Conservation (phyloP, 2,113 vertebrate genomes). For the Halcyon malimbica region DNA sequence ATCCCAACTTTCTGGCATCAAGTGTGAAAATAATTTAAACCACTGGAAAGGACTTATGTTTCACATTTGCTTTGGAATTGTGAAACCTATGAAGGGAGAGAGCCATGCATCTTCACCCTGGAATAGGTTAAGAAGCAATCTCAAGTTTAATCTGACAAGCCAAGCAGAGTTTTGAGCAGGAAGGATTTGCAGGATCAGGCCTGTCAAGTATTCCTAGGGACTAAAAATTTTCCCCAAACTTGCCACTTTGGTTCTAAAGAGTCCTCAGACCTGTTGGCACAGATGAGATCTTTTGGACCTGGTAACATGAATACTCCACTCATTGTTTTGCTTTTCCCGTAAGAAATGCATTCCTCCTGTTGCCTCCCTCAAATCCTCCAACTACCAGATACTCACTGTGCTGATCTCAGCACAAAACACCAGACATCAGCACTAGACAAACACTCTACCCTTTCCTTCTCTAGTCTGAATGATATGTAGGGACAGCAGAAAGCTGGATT, state of each 20-base stretch:
- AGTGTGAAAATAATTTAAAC: conserved; percentile 40
- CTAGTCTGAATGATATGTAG: not conserved
- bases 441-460: not conserved
- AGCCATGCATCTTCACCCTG: conserved; percentile 18
- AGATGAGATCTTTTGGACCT: not conserved
- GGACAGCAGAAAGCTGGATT: not conserved
- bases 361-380: not conserved
- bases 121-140: conserved; percentile 28
- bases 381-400: not conserved
- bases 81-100: not conserved
- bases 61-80: conserved; percentile 28
- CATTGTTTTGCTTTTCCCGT: not conserved
- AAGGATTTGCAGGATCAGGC: not conserved
- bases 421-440: not conserved
- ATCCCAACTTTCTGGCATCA: conserved; percentile 45
- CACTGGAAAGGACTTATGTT: conserved; percentile 35
- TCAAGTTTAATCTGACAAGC: conserved; percentile 24
- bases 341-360: not conserved
- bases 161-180: not conserved
- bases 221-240: not conserved
- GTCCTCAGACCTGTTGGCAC: not conserved
- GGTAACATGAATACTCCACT: not conserved
- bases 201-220: not conserved
- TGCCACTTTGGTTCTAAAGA: not conserved
- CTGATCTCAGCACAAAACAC: not conserved